Conservation (phyloP, 2,113 vertebrate species). For the Laticauda laticaudata region DNA sequence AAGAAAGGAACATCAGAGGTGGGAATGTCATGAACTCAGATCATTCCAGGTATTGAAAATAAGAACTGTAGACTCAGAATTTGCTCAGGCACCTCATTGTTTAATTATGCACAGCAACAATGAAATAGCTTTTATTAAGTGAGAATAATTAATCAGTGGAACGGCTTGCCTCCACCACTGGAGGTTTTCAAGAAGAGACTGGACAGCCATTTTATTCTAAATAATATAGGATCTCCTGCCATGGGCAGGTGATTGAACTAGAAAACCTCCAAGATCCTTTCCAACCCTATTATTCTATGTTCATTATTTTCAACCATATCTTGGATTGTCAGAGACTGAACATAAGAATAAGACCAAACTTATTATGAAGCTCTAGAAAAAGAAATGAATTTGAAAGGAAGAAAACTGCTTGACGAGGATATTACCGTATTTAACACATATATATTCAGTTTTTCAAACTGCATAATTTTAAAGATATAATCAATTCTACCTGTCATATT, state of each 20-base stretch:
- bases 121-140: not conserved
- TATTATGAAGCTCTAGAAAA: not conserved
- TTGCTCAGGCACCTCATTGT: not conserved
- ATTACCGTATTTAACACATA: not conserved
- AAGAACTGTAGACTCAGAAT: not conserved
- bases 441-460: not conserved
- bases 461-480: constrained; percentile 5
- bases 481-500: constrained; percentile 80
- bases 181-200: not conserved
- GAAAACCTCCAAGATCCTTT: not conserved
- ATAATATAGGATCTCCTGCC: not conserved
- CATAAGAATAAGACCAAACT: not conserved
- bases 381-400: not conserved
- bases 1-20: not conserved
- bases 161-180: not conserved
- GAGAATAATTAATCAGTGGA: not conserved
- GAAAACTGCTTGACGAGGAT: not conserved
- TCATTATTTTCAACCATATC: not conserved
- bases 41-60: not conserved
- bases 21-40: not conserved
- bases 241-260: not conserved
- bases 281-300: not conserved
- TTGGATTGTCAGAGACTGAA: not conserved
- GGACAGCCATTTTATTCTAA: not conserved
- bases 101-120: not conserved